phyloP scores from a whole-genome alignment of 1,140 invertebrate genomes.

The Acromyrmex heyeri region DNA sequence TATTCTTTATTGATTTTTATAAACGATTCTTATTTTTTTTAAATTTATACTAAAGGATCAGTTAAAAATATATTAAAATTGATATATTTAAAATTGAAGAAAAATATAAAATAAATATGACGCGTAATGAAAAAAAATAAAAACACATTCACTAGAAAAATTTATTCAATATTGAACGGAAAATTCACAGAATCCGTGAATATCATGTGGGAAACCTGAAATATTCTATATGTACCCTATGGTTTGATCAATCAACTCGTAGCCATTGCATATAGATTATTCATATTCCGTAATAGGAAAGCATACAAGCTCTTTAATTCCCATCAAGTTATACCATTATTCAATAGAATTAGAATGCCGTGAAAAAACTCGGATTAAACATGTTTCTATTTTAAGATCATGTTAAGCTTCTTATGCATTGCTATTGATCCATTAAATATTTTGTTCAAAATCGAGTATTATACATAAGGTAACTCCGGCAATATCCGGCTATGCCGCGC shows the following conservation, averaged over 20 bases:
- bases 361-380: slow-evolving; percentile 4
- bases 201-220: neutral
- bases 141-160: neutral
- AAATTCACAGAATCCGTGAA: neutral
- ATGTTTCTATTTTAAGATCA: neutral
- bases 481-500: too few relatives aligned
- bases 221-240: neutral
- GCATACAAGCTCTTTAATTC: slow-evolving; percentile 26
- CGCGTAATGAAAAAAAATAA: slow-evolving; percentile 24
- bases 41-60: neutral
- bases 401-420: neutral
- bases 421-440: neutral
- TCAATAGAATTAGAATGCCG: neutral
- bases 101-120: neutral
- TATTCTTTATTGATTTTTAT: neutral
- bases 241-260: slow-evolving; percentile 23
- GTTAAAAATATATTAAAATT: slow-evolving; percentile 25
- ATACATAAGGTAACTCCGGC: neutral
- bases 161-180: neutral
- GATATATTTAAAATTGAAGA: neutral
- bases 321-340: slow-evolving; percentile 4
- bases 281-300: slow-evolving; percentile 1
- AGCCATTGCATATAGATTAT: slow-evolving; percentile 12
- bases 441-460: neutral
- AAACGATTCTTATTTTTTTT: neutral